A percentile compares a stretch with the other conserved stretches of the same genome.
Conservation (phyloP, 2,888 invertebrate species). For the Saturnia japonica region DNA sequence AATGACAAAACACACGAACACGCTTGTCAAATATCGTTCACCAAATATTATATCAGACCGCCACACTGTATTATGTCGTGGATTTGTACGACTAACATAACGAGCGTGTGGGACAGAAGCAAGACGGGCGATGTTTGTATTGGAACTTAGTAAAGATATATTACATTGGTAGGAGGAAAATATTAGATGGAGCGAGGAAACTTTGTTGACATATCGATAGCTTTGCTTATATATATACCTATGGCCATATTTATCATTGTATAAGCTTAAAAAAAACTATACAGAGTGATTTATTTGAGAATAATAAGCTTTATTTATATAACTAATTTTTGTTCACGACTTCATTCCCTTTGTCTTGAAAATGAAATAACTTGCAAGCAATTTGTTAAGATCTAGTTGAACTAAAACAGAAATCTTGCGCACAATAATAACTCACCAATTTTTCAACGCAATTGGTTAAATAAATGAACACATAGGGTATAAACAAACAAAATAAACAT, state of each 20-base stretch:
- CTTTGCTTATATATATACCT: not conserved
- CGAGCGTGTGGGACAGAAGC: constrained; percentile 62
- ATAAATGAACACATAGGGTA: too few relatives aligned
- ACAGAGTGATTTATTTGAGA: too few relatives aligned
- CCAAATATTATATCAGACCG: constrained; percentile 72
- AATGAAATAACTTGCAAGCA: too few relatives aligned
- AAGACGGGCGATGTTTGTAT: constrained; percentile 58
- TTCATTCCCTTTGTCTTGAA: too few relatives aligned
- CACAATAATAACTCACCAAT: too few relatives aligned
- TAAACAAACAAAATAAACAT: too few relatives aligned
- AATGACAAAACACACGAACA: constrained; percentile 77
- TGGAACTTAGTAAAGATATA: constrained; percentile 63
- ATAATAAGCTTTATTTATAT: too few relatives aligned
- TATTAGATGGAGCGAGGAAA: constrained; percentile 42
- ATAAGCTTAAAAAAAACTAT: too few relatives aligned
- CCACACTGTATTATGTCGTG: constrained; percentile 69
- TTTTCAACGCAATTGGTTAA: too few relatives aligned
- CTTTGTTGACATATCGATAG: constrained; percentile 38
- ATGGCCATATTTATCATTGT: not conserved
- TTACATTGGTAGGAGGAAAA: constrained; percentile 42
- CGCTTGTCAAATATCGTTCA: constrained; percentile 75
- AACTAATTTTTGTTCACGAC: too few relatives aligned
- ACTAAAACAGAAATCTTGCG: too few relatives aligned
- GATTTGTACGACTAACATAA: constrained; percentile 69
- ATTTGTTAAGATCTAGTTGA: too few relatives aligned